Evolutionary conservation across 2,113 vertebrate genomes (phyloP), one percentile per base, ranked within the genome.

Genomic region (Microtus pennsylvanicus): DNA sequence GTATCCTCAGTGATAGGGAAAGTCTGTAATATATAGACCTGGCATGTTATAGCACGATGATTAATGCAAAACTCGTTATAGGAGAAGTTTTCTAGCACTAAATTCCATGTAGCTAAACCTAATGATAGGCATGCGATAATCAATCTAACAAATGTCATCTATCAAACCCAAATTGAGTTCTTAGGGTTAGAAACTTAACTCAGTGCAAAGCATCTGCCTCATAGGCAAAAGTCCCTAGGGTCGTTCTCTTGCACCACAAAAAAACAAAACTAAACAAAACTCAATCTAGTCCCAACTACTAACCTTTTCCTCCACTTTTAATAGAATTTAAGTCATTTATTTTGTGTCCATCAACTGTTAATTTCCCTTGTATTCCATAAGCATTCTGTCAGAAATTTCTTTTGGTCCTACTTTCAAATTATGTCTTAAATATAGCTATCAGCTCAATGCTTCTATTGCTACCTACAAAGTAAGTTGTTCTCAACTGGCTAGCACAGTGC

Each of bases 261-360:
- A 24, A 87, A 35, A 0, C 17, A 69, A 38, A 75, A 69, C 77
- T 52, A 52, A 35, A 24, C 35, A 91, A 83, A 61, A 50, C 26
- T 81, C n/a, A 33, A 19, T 69, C 65, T 24, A 8, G 74, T n/a
- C 61, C 69, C 69, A 91, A 70, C 61, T 70, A 72, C 38, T 82
- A 87, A 63, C 10, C 4, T 21, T 91, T 26, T 78, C 16, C 78
- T 89, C 35, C 42, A 65, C 47, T 55, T 65, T 74, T 42, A 94
- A 91, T 75, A 67, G 67, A 92, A 94, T 61, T 82, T 67, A 65
- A 69, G 9, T 47, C 11, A 92, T 89, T 50, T 94, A 90, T 45
- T 93, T 76, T 22, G 26, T 81, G 26, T 82, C 17, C 63, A 19
- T 7, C 70, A 55, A 47, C 5, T 76, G 47, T 16, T 52, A 26